A percentile compares a stretch with the other conserved stretches of the same genome.
Evolutionary conservation across 2,113 vertebrate species (phyloP).

Genomic region (Phoenicopterus ruber): DNA sequence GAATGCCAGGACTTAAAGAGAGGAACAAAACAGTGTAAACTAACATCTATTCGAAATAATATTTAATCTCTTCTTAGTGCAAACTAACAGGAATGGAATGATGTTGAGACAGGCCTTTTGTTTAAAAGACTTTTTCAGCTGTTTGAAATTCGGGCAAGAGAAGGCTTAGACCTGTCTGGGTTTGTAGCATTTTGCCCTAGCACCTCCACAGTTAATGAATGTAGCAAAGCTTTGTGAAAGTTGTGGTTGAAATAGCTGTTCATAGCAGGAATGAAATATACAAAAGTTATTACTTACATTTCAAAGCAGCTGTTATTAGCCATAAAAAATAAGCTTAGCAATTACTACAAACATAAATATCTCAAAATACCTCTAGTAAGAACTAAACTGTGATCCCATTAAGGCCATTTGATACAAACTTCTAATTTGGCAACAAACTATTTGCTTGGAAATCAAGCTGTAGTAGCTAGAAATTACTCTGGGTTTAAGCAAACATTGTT

Average conservation of each 20-base stretch:
- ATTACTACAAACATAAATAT: conserved; percentile 35
- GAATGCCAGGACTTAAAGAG: background rate
- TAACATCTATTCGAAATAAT: background rate
- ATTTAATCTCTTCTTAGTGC: background rate
- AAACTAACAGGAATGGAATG: conserved; percentile 26
- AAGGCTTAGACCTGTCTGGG: conserved; percentile 62
- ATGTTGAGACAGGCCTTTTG: conserved; percentile 34
- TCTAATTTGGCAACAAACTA: conserved; percentile 36
- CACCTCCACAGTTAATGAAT: conserved; percentile 52
- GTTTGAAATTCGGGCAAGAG: conserved; percentile 46
- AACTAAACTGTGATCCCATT: conserved; percentile 17
- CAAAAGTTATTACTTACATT: background rate
- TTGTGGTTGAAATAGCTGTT: conserved; percentile 1
- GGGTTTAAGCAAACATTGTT: background rate
- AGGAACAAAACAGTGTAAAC: background rate
- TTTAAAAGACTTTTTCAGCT: conserved; percentile 60
- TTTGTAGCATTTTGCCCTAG: conserved; percentile 57
- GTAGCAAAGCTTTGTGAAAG: conserved; percentile 30
- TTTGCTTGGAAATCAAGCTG: conserved; percentile 49
- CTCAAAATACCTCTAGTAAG: conserved; percentile 38
- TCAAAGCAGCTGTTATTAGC: conserved; percentile 38
- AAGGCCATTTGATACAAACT: conserved; percentile 32
- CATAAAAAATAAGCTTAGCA: conserved; percentile 45
- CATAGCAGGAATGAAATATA: background rate
- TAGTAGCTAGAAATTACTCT: conserved; percentile 21